Base-by-base conservation (phyloP, 2,888 invertebrate genomes). In the Augiades crinisus region DNA sequence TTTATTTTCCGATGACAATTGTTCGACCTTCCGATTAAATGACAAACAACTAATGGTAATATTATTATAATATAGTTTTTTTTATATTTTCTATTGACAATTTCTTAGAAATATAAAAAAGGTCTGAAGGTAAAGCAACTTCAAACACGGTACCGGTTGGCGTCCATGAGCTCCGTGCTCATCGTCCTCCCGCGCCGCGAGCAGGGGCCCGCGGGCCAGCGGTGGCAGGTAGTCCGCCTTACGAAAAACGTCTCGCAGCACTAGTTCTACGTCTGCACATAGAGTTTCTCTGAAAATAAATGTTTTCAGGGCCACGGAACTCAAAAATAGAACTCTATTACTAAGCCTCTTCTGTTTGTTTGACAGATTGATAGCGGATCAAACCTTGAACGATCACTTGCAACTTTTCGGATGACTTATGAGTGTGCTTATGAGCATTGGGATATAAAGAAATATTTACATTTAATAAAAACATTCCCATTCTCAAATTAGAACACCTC, bases 201-300 rank as follows among this genome's bases (percentile, higher is more conserved):
- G n/a, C 14, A 33, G 5, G 16, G 34, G 49, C 14, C 30, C 40
- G 3, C 27, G 16, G 6, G 59, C 34, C 1, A 75, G 65, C 1
- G 76, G 77, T 0, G 79, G 75, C 16, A 76, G 64, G 51, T 54
- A 60, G 50, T 75, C 71, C 5, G 69, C 44, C 14, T 72, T 75
- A 0, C 77, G 68, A 59, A 84, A 81, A 36, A 81, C 79, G 8
- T 69, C 68, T 2, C 80, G 71, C 1, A 84, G 68, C 1, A 83
- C 70, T 0, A 67, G 62, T 0, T 78, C 64, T 14, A 83, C 80
- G 50, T 83, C 80, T 1, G 65, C 59, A 17, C 82, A 81, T 19
- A 72, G 47, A 2, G 67, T 53, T 0, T 34, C 66, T 3, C 76
- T 75, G 52, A 17, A 13, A 12, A n/a, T 3, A 17, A 16, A 16